These are phyloP conservation scores for Lanius collurio DNA, from an alignment of 2,113 vertebrate genomes.

Conservation along the genomic window DNA sequence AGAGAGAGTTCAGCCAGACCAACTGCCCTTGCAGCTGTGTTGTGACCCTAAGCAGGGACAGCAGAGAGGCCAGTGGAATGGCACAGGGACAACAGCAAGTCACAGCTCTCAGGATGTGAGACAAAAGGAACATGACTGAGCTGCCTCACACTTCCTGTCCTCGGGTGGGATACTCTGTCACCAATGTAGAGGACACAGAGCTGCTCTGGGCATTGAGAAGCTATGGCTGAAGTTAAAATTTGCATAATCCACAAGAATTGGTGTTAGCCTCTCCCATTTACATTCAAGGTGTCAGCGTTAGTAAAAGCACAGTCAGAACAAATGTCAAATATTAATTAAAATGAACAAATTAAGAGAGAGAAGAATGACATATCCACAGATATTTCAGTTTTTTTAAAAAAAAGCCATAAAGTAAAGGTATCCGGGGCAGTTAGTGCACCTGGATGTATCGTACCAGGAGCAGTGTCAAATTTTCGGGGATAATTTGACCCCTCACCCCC, in stretches of 20 bases:
- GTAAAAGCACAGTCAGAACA: constrained; percentile 58
- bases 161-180: background rate
- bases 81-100: background rate
- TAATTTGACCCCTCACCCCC: constrained; percentile 91
- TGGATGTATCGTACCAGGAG: constrained; percentile 87
- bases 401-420: constrained; percentile 58
- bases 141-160: background rate
- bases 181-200: background rate
- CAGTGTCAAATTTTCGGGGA: constrained; percentile 91
- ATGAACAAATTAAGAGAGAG: constrained; percentile 17
- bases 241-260: background rate
- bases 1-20: background rate
- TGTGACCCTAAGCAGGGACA: background rate
- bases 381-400: constrained; percentile 8
- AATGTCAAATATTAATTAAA: constrained; percentile 21
- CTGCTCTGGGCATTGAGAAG: background rate
- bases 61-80: accelerated
- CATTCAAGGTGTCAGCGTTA: constrained; percentile 23
- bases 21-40: background rate
- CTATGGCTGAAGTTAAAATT: background rate
- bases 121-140: background rate
- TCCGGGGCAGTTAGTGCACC: constrained; percentile 76
- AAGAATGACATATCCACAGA: constrained; percentile 71
- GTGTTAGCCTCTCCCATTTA: background rate
- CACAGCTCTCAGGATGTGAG: background rate